Conservation (phyloP, 2,797 vertebrate genomes). For the Chelidonichthys spinosus region DNA sequence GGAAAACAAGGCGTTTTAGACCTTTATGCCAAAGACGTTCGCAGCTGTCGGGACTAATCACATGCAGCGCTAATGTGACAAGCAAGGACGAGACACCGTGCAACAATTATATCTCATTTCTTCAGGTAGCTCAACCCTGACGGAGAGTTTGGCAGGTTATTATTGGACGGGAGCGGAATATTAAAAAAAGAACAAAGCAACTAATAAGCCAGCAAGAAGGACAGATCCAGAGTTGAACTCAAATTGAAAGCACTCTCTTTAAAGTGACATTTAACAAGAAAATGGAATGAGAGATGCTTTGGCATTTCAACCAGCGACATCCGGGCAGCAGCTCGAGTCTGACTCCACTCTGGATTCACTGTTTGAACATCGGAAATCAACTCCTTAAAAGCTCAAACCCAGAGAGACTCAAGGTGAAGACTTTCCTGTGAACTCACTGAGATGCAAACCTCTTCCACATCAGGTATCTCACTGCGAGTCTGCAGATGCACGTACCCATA, state of each 20-base stretch:
- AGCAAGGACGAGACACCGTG: slow-evolving; percentile 55
- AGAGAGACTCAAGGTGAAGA: slow-evolving; percentile 27
- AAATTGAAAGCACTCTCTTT: not conserved
- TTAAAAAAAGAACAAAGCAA: slow-evolving; percentile 42
- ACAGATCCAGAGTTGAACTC: not conserved
- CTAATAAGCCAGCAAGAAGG: slow-evolving; percentile 3
- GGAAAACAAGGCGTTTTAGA: slow-evolving; percentile 27
- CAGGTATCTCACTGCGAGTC: slow-evolving; percentile 7
- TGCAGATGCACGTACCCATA: not conserved
- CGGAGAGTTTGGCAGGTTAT: slow-evolving; percentile 17
- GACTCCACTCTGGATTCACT: not conserved
- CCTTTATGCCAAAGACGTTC: slow-evolving; percentile 21
- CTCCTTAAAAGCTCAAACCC: slow-evolving; percentile 4
- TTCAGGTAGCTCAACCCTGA: slow-evolving; percentile 45
- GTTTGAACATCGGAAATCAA: slow-evolving; percentile 12
- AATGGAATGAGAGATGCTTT: not conserved
- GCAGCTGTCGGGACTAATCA: slow-evolving; percentile 46
- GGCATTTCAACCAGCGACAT: not conserved
- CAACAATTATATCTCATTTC: slow-evolving; percentile 58
- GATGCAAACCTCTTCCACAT: slow-evolving; percentile 10
- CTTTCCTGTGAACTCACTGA: slow-evolving; percentile 22
- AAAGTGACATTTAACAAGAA: not conserved
- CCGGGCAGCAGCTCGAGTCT: not conserved
- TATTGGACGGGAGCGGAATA: slow-evolving; percentile 11
- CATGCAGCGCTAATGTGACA: slow-evolving; percentile 52